phyloP scores from a whole-genome alignment of 2,888 invertebrate species.

The Altica lythri region DNA sequence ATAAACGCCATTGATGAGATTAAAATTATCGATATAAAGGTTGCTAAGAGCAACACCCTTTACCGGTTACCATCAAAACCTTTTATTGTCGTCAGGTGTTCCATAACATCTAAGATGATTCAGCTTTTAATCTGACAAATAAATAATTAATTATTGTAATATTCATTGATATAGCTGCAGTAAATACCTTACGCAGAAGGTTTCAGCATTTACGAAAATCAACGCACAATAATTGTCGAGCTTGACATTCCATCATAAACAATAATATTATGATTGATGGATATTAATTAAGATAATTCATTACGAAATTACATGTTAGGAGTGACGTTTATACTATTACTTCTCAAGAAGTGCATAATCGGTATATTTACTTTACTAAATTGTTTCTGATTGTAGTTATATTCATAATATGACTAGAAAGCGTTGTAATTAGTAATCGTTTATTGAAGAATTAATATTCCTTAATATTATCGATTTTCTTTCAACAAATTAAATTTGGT shows the following conservation, averaged over 20 bases:
- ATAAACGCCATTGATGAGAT: constrained; percentile 5
- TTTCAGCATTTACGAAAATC: constrained; percentile 10
- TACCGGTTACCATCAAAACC: not conserved
- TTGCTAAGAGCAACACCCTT: constrained; percentile 12
- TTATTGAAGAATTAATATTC: no score
- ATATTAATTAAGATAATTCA: constrained; percentile 22
- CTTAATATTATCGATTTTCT: no score
- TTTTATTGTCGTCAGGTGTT: constrained; percentile 8
- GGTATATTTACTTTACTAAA: constrained; percentile 10
- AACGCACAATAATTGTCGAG: constrained; percentile 16
- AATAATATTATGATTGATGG: constrained; percentile 22
- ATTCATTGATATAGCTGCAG: no score
- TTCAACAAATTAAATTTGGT: no score
- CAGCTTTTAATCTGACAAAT: not conserved
- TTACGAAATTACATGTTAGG: constrained; percentile 15
- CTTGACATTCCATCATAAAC: constrained; percentile 13
- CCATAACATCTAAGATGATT: not conserved
- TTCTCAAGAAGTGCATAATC: constrained; percentile 8
- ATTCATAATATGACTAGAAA: no score
- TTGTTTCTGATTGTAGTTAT: constrained; percentile 11
- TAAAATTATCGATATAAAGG: constrained; percentile 5
- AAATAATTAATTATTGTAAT: no score
- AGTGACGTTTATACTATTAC: constrained; percentile 8
- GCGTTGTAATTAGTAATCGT: no score
- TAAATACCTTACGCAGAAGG: constrained; percentile 1